Evolutionary conservation across 2,888 invertebrate genomes (phyloP).

Genomic region (Acleris literana): DNA sequence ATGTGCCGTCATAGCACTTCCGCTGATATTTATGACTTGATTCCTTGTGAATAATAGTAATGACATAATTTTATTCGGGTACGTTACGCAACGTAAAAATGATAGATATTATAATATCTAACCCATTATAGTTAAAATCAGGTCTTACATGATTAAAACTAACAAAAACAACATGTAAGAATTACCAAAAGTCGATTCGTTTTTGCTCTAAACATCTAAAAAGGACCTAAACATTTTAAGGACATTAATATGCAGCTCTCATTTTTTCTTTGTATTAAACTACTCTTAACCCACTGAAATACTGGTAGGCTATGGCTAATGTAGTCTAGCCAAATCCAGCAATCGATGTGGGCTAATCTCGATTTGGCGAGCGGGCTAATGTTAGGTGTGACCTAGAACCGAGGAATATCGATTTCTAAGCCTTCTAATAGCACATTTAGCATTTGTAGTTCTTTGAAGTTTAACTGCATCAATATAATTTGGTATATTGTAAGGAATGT

Average conservation of each 20-base stretch:
- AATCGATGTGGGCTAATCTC: constrained; percentile 31
- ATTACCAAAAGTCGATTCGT: no score
- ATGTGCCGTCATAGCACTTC: constrained; percentile 38
- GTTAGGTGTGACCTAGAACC: constrained; percentile 34
- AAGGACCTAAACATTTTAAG: no score
- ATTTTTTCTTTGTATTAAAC: not conserved
- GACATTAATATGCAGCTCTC: no score
- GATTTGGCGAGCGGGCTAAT: constrained; percentile 24
- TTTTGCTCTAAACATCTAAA: no score
- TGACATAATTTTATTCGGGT: constrained; percentile 8
- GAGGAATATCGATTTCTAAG: constrained; percentile 26
- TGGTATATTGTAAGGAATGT: no score
- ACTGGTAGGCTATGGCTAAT: not conserved
- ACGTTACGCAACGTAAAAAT: not conserved
- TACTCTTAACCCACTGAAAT: not conserved
- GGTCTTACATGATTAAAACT: no score
- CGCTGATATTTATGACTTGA: constrained; percentile 29
- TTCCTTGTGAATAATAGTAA: constrained; percentile 20
- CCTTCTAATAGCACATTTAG: constrained; percentile 26
- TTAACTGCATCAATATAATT: not conserved
- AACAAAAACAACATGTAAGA: no score
- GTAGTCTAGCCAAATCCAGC: constrained; percentile 18
- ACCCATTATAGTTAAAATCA: no score
- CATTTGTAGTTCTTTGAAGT: constrained; percentile 12
- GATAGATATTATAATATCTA: no score